Evolutionary conservation across 1,140 invertebrate genomes (phyloP).

Genomic region (Pectinophora gossypiella): DNA sequence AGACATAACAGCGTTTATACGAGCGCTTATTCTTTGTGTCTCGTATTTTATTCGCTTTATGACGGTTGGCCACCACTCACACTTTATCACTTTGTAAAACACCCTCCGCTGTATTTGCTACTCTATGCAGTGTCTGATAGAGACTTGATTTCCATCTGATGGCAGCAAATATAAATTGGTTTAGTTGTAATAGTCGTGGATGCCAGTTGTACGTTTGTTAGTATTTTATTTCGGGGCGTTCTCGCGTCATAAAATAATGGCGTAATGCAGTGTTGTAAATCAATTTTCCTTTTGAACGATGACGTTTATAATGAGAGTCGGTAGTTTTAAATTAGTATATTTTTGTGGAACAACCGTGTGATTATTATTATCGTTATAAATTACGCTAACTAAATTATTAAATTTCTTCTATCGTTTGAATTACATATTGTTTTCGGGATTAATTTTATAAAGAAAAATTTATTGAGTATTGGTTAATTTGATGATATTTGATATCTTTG

Average conservation of each 20-base stretch:
- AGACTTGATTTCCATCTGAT: constrained; percentile 6
- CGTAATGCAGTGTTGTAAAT: constrained; percentile 69
- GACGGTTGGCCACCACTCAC: constrained; percentile 47
- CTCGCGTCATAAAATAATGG: constrained; percentile 71
- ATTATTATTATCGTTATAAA: constrained; percentile 40
- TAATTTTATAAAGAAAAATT: no score
- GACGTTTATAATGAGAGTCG: constrained; percentile 61
- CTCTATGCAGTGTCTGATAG: constrained; percentile 17
- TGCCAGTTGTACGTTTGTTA: constrained; percentile 71
- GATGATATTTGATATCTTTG: no score
- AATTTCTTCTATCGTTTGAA: not conserved
- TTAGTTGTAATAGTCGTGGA: constrained; percentile 65
- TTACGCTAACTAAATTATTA: constrained; percentile 7
- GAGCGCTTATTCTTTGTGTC: constrained; percentile 73
- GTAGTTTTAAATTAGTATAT: constrained; percentile 61
- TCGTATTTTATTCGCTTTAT: constrained; percentile 74
- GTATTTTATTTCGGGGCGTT: constrained; percentile 72
- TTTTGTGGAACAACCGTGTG: constrained; percentile 28
- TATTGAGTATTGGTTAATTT: no score
- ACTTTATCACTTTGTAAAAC: constrained; percentile 7
- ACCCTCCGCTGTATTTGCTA: constrained; percentile 19
- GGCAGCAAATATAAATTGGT: constrained; percentile 15
- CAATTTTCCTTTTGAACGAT: constrained; percentile 65
- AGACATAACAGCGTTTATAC: constrained; percentile 72
- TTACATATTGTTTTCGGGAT: not conserved